Percentiles rank a stretch among this genome's conserved stretches.
phyloP scores from a whole-genome alignment of 2,797 vertebrate genomes.

The Chromobotia macracanthus region DNA sequence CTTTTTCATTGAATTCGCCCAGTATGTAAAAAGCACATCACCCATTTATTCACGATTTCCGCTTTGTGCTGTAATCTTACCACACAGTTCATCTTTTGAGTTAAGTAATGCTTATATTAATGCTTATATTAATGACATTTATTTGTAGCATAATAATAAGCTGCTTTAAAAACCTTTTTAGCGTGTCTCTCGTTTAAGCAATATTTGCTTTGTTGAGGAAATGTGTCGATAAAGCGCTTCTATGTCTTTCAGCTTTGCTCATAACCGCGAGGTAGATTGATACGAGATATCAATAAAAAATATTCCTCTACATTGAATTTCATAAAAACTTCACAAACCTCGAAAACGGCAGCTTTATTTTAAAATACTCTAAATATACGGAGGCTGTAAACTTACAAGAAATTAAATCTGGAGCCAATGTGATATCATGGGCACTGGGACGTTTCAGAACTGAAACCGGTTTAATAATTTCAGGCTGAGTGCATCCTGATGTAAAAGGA shows the following conservation, averaged over 20 bases:
- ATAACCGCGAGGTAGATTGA: too few species aligned
- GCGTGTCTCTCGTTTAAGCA: neutral
- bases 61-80: constrained; percentile 70
- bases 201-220: neutral
- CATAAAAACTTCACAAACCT: constrained; percentile 5
- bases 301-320: constrained; percentile 2
- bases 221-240: neutral
- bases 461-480: too few species aligned
- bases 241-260: neutral
- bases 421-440: neutral
- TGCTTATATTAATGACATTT: too few species aligned
- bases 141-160: too few species aligned
- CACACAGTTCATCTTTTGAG: constrained; percentile 53
- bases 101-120: too few species aligned
- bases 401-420: neutral
- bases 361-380: neutral
- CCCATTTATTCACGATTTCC: constrained; percentile 74
- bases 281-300: constrained; percentile 4
- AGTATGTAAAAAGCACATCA: constrained; percentile 63
- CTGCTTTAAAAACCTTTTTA: too few species aligned
- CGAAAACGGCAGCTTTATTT: constrained; percentile 20
- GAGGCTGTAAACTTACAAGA: neutral
- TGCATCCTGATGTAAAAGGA: too few species aligned
- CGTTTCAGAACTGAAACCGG: neutral
- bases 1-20: constrained; percentile 76